Evolutionary conservation across 2,113 vertebrate genomes (phyloP), one percentile per base, ranked within the genome.

Genomic region (Triplophysa dalaica): DNA sequence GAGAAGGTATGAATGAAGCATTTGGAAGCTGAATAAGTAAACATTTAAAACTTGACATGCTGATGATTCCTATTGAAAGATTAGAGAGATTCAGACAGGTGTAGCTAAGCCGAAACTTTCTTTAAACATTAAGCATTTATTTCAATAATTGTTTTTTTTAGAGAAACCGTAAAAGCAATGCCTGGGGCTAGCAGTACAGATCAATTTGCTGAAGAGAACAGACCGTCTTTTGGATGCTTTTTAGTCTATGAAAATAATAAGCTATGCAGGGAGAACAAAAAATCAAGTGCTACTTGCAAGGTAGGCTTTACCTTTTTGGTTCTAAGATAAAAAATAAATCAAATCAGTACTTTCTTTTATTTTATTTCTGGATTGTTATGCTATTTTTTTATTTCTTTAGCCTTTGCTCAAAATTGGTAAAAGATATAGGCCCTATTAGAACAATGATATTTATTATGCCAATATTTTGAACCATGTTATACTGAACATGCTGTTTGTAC

Each of bases 91-190:
- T 88, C 89, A 89, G 88, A 91, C 70, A 14, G 70, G 91, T 88
- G 88, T 90, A 89, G 75, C 85, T 85, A 79, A 84, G 88, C 88
- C 86, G 86, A 91, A 91, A 89, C 83, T 84, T 86, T 86, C 85
- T 89, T 92, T 88, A 92, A 90, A 90, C 87, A 91, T 92, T 87
- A 88, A 90, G 86, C 77, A 88, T 56, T 63, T 81, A 65, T 85
- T 85, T 85, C 61, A 88, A 90, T 90, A 90, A 91, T 91, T 88
- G 89, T 89, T 90, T 91, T 89, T 24, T 77, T 85, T 81, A 84
- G 84, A 78, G 48, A 80, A 88, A 88, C 81, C 85, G 78, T 82
- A 83, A 89, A 82, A 89, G 83, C 69, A 70, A 70, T 80, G 75
- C 65, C 79, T 61, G 29, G 80, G 83, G 83, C 66, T 68, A 48